Evolutionary conservation across 1,140 invertebrate species (phyloP).

Genomic region (Heliconius nattereri): DNA sequence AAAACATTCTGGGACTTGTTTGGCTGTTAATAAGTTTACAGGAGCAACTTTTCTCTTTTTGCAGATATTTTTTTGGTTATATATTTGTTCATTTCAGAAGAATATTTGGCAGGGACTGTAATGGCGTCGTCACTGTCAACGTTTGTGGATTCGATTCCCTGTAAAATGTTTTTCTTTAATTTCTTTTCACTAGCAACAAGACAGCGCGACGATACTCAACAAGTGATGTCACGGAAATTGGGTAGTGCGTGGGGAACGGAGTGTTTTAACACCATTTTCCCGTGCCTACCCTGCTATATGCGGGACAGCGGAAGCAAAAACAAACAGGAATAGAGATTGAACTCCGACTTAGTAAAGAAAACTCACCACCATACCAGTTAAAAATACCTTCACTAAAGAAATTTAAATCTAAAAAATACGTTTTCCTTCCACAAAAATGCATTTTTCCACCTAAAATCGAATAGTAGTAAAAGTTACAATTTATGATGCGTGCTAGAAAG

Average conservation of each 20-base stretch:
- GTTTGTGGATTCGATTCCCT: too few relatives aligned
- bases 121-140: neutral
- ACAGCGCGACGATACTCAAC: too few relatives aligned
- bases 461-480: constrained; percentile 30
- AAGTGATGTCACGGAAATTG: too few relatives aligned
- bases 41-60: constrained; percentile 22
- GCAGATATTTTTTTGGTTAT: neutral
- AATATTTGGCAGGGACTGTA: neutral
- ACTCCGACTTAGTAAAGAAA: neutral
- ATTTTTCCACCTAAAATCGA: constrained; percentile 26
- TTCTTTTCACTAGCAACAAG: too few relatives aligned
- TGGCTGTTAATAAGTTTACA: constrained; percentile 55
- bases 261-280: too few relatives aligned
- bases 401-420: neutral
- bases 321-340: too few relatives aligned
- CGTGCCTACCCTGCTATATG: too few relatives aligned
- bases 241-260: too few relatives aligned
- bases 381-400: neutral
- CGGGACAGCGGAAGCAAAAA: too few relatives aligned
- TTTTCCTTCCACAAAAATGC: constrained; percentile 25
- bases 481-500: constrained; percentile 31
- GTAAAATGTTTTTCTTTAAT: too few relatives aligned
- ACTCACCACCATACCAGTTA: neutral
- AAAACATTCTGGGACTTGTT: constrained; percentile 51
- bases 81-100: neutral